phyloP scores from a whole-genome alignment of 2,888 invertebrate species.

The Agrochola lychnidis region DNA sequence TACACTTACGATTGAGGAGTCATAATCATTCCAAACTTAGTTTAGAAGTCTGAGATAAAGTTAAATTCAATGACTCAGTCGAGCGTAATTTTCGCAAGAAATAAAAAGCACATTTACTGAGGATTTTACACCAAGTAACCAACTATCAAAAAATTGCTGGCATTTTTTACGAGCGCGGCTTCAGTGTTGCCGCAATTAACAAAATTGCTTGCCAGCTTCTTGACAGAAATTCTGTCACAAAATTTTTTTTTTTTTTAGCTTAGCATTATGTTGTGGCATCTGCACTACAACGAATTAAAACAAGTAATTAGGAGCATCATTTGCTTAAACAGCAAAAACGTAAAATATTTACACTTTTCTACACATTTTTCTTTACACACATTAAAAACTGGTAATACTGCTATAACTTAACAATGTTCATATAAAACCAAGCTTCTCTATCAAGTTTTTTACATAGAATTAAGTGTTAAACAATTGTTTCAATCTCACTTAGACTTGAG shows the following conservation, averaged over 20 bases:
- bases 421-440: conserved; percentile 52
- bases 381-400: not conserved
- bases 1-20: too few relatives aligned
- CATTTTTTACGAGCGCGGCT: not conserved
- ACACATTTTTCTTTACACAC: conserved; percentile 1
- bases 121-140: not conserved
- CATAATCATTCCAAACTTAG: not conserved
- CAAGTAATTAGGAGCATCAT: conserved; percentile 2
- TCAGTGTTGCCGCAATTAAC: too few relatives aligned
- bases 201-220: not conserved
- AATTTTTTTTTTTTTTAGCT: too few relatives aligned
- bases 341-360: not conserved
- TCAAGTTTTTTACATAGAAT: conserved; percentile 67
- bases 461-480: conserved; percentile 73
- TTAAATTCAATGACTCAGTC: not conserved
- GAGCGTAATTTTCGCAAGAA: not conserved
- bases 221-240: too few relatives aligned
- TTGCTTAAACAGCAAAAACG: not conserved
- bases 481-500: conserved; percentile 39
- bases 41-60: not conserved
- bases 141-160: too few relatives aligned
- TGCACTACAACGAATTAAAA: not conserved
- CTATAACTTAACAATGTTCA: conserved; percentile 32
- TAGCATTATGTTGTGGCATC: not conserved
- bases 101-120: not conserved